Base-by-base conservation (phyloP, 2,888 invertebrate genomes). In the Meta bourneti region DNA sequence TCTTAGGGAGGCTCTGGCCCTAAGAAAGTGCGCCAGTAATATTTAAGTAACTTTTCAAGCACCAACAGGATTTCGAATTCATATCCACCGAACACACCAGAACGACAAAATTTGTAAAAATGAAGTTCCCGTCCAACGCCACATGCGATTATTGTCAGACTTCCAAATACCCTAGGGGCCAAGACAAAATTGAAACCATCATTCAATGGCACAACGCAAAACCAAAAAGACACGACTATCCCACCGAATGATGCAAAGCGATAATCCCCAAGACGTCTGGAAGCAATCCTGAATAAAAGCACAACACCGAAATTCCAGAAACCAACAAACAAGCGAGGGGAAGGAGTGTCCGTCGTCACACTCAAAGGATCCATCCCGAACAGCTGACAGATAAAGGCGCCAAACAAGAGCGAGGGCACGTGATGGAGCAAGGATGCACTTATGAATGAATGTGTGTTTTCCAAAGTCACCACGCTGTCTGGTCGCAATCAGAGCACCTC, bases 391-490 rank as follows among this genome's bases (percentile, higher is more conserved):
- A 79, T 80, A 87, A 86, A 61, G 61, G 61, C 51, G 79, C 79
- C 70, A 83, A 61, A 89, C 80, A 89, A 83, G 70, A 61, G 83
- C 80, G 83, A 83, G 70, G 82, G 83, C 89, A 83, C 89, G 90
- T 85, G 85, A 81, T 81, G 80, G 78, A 13, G 52, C 20, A 86
- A 61, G 70, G 78, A 83, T 83, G 80, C 78, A 54, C 34, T 51
- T 75, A 81, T 88, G 86, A 69, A 70, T 75, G 85, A 69, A 74
- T 90, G 90, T 71, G 70, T 83, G 89, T 90, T 19, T 72, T 72
- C 49, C 72, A 78, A 72, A 90, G 90, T 85, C 90, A 90, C 90
- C 90, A 85, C 90, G 90, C 90, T 80, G 91, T 87, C 91, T 87
- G 87, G 86, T 72, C 54, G 82, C 91, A 91, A 91, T 91, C 91